Conservation (phyloP, 2,113 vertebrate genomes). For the Mustela nigripes region DNA sequence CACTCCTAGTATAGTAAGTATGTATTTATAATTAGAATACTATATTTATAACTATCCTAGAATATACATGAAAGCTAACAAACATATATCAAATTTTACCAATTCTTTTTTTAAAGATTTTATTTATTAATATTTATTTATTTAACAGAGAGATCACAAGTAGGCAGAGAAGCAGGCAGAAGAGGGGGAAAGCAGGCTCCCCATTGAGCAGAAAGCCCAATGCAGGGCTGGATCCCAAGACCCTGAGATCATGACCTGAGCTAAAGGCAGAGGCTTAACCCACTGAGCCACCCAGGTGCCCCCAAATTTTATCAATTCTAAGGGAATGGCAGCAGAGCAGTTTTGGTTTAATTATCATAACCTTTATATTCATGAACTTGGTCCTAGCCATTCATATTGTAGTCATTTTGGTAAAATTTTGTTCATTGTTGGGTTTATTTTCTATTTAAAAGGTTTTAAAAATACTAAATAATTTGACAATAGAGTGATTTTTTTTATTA, state of each 20-base stretch:
- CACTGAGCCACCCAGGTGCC: too few relatives aligned
- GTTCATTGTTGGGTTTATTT: constrained; percentile 52
- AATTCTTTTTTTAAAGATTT: too few relatives aligned
- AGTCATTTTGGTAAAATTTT: constrained; percentile 7
- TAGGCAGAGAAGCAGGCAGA: too few relatives aligned
- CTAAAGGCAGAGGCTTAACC: too few relatives aligned
- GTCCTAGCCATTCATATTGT: neutral
- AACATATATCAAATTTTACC: neutral
- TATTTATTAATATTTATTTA: too few relatives aligned
- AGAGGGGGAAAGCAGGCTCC: too few relatives aligned
- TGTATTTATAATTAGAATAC: constrained; percentile 12
- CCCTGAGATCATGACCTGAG: too few relatives aligned
- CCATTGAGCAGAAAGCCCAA: too few relatives aligned
- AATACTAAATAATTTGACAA: constrained; percentile 35
- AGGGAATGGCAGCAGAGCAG: neutral
- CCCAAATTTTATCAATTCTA: neutral
- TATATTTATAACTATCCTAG: neutral
- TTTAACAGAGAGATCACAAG: too few relatives aligned
- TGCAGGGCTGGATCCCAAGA: too few relatives aligned
- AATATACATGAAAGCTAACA: neutral
- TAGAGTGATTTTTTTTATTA: constrained; percentile 43
- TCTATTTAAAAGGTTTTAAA: constrained; percentile 48
- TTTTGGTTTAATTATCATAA: constrained; percentile 44
- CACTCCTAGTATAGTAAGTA: neutral
- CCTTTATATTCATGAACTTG: neutral